A percentile compares a stretch with the other conserved stretches of the same genome.
phyloP scores from a whole-genome alignment of 2,888 invertebrate species.

The Scaptomyza polygonia region DNA sequence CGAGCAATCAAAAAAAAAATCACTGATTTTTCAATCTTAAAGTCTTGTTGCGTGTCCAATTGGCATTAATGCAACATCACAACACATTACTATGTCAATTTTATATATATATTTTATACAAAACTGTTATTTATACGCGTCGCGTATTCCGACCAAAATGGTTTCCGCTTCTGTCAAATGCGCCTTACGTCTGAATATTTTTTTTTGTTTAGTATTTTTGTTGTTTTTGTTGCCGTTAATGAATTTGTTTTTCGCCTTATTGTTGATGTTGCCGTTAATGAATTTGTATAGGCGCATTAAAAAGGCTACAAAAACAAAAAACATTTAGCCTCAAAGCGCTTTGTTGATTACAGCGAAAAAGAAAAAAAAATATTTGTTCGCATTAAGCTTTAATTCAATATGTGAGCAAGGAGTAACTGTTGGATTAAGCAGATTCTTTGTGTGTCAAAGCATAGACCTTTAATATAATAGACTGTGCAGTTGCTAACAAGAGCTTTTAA shows the following conservation, averaged over 20 bases:
- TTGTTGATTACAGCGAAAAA: background rate
- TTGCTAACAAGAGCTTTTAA: too few relatives aligned
- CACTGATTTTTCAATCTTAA: too few relatives aligned
- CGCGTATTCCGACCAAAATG: conserved; percentile 34
- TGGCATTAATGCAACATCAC: conserved; percentile 61
- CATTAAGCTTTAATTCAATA: background rate
- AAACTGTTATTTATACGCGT: conserved; percentile 68
- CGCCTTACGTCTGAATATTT: conserved; percentile 25
- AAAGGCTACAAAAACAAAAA: conserved; percentile 21
- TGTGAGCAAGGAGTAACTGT: background rate
- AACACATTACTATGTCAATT: conserved; percentile 39
- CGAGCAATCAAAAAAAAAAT: conserved; percentile 55
- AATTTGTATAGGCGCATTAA: conserved; percentile 36
- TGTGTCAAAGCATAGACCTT: too few relatives aligned
- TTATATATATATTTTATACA: too few relatives aligned
- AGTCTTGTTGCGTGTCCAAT: conserved; percentile 70
- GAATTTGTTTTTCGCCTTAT: conserved; percentile 23
- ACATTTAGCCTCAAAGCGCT: conserved; percentile 21
- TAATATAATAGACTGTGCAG: too few relatives aligned
- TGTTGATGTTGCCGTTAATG: conserved; percentile 33
- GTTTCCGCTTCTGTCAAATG: conserved; percentile 49
- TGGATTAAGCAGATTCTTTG: background rate
- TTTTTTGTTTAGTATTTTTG: conserved; percentile 25
- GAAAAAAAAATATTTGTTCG: background rate
- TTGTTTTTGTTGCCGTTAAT: conserved; percentile 30